These are phyloP conservation scores for Hoplostethus mediterraneus DNA, from an alignment of 2,797 vertebrate genomes.

Conservation along the genomic window DNA sequence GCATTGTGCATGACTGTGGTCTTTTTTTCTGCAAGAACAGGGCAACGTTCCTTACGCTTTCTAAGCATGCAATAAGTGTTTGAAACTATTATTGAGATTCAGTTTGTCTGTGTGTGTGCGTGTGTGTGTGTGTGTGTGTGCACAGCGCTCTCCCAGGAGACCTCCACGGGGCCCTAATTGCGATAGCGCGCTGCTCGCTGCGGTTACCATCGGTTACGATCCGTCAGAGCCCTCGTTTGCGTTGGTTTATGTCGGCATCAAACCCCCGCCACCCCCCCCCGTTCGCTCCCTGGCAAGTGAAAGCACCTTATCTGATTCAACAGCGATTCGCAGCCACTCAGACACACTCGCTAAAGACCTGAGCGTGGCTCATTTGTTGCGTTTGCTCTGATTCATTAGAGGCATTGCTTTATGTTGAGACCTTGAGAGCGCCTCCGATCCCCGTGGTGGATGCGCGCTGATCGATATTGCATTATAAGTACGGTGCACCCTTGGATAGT, in stretches of 20 bases:
- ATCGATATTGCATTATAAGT: conserved; percentile 50
- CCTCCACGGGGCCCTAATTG: conserved; percentile 52
- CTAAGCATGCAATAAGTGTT: background rate
- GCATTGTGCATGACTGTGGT: conserved; percentile 2
- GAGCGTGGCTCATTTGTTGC: conserved; percentile 42
- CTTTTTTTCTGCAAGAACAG: background rate
- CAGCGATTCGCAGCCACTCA: conserved; percentile 42
- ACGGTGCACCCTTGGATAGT: conserved; percentile 21
- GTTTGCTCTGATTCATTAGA: conserved; percentile 39
- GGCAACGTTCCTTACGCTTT: conserved; percentile 8
- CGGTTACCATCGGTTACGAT: conserved; percentile 48
- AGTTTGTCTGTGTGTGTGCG: conserved; percentile 14
- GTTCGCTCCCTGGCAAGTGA: conserved; percentile 25
- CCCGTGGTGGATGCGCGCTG: conserved; percentile 13
- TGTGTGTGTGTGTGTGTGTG: conserved; percentile 8
- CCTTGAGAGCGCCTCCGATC: conserved; percentile 21
- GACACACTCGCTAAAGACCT: conserved; percentile 31
- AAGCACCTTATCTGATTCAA: conserved; percentile 42
- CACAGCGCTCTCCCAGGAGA: conserved; percentile 30
- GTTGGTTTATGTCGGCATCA: conserved; percentile 38
- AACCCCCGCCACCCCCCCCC: too few relatives aligned
- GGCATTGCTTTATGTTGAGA: conserved; percentile 18
- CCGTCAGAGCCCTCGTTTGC: conserved; percentile 50
- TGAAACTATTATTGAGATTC: conserved; percentile 6
- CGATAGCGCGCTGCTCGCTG: conserved; percentile 18